Base-by-base conservation (phyloP, 1,140 invertebrate genomes). In the Adelges cooleyi region DNA sequence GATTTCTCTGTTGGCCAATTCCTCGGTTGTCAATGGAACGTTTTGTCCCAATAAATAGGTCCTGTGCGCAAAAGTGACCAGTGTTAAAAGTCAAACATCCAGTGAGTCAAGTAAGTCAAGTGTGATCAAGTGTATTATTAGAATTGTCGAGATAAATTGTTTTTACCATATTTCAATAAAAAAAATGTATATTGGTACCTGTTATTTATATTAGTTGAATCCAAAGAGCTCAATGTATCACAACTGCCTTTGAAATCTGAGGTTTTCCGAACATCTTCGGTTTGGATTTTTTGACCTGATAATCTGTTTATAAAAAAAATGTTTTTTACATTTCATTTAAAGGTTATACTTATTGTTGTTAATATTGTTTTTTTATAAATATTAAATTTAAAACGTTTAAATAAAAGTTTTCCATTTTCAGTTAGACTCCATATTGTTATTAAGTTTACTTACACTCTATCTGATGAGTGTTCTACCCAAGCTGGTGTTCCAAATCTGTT, bases 11-110 rank as follows among this genome's bases (percentile, higher is more conserved):
- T 86, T 82, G 13, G 82, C 81, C 67, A 84, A 74, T 65, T 84
- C 78, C 68, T 81, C 78, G 3, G 82, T 79, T 70, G 86, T 84
- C 42, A 86, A 71, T n/a, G 81, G 83, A 29, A 82, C 79, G 72
- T 86, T 87, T 75, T 87, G 85, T 44, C 86, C 86, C 67, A 85
- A 76, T 38, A 86, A 74, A 72, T 80, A 84, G 36, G 78, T 81
- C 69, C 82, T 82, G n/a, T 51, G 6, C 18, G 17, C 20, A 52
- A 66, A 33, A 33, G 11, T n/a, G n/a, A n/a, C n/a, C n/a, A n/a
- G n/a, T n/a, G n/a, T n/a, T n/a, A n/a, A n/a, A n/a, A n/a, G n/a
- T n/a, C n/a, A n/a, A n/a, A n/a, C n/a, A n/a, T n/a, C n/a, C n/a
- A n/a, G n/a, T n/a, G n/a, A n/a, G n/a, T n/a, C n/a, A n/a, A n/a